Conservation (phyloP, 2,888 invertebrate species). For the Mylabris sibirica region DNA sequence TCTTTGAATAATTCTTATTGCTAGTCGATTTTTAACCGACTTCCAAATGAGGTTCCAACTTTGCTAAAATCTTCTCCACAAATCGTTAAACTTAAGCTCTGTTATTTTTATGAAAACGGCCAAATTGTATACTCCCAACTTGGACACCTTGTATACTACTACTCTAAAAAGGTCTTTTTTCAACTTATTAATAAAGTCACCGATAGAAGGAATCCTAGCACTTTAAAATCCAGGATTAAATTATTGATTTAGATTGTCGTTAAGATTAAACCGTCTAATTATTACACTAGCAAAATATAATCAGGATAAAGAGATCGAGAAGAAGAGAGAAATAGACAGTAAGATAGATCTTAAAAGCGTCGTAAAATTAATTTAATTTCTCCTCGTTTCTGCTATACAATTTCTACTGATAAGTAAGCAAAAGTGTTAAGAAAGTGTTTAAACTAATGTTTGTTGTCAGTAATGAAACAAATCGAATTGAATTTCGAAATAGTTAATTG, state of each 20-base stretch:
- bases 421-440: slow-evolving; percentile 2
- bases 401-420: not conserved
- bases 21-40: no score
- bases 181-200: not conserved
- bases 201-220: not conserved
- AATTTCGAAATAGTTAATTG: not conserved
- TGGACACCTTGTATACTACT: no score
- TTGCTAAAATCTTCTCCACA: no score
- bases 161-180: no score
- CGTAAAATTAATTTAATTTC: not conserved
- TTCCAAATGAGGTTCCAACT: no score
- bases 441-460: not conserved
- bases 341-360: not conserved
- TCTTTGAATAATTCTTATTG: no score
- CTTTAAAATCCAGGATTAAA: not conserved
- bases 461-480: not conserved
- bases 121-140: no score
- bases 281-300: not conserved
- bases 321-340: not conserved
- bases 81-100: no score
- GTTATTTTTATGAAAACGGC: no score
- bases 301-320: not conserved
- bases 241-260: not conserved
- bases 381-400: not conserved
- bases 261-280: not conserved